These are phyloP conservation scores for Amblyornis subalaris DNA, from an alignment of 2,113 vertebrate genomes.

Conservation along the genomic window DNA sequence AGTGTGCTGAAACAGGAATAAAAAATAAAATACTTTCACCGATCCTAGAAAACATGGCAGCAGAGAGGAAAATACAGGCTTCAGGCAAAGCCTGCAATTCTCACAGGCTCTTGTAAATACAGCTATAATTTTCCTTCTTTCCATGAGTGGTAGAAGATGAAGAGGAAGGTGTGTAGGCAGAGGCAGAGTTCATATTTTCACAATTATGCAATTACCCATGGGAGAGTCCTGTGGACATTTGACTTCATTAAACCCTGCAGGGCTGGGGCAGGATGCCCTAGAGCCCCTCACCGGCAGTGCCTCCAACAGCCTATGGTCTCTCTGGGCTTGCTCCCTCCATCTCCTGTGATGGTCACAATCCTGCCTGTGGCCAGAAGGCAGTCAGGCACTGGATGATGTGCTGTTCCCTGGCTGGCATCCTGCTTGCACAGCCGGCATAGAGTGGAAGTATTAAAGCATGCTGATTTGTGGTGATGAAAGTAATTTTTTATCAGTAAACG, in stretches of 20 bases:
- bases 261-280: not conserved
- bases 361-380: not conserved
- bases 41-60: slow-evolving; percentile 4
- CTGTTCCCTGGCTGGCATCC: not conserved
- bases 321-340: not conserved
- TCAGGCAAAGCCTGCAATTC: not conserved
- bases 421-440: not conserved
- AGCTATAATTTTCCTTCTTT: not conserved
- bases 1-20: not conserved
- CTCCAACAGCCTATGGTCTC: not conserved
- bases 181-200: not conserved
- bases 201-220: not conserved
- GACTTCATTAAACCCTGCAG: not conserved
- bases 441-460: not conserved
- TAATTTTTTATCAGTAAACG: not conserved
- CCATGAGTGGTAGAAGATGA: not conserved
- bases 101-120: not conserved
- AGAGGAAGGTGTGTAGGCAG: not conserved
- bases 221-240: not conserved
- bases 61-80: not conserved
- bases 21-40: not conserved
- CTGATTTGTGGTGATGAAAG: not conserved
- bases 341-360: not conserved
- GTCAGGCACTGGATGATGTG: not conserved
- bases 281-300: not conserved